Evolutionary conservation across 2,888 invertebrate species (phyloP), one percentile per base, ranked within the genome.

Genomic region (Eumerus sabulonum): DNA sequence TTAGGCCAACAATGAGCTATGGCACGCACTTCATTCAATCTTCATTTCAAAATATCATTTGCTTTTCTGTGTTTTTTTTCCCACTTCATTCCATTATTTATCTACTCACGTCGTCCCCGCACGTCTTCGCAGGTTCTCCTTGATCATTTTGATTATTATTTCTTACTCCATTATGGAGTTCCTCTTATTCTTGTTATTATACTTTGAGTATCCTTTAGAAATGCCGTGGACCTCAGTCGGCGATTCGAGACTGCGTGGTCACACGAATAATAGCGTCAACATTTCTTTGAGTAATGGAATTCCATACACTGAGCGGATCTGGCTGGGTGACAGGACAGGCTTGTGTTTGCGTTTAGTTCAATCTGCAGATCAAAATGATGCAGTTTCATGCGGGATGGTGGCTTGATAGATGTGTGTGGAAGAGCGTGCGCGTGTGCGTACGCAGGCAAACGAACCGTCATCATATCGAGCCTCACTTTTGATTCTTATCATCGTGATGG

Each of bases 11-110:
- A 56, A 57, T 72, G 64, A 72, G 63, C 64, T 57, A 64, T 50
- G 71, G 71, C 71, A 63, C 71, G 71, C 71, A 72, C 71, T 72
- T 57, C 71, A 64, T 72, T 72, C 71, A 72, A 70, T 62, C 62
- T 62, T 54, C 54, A 62, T 70, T 70, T 60, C 27, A 27, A 27
- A 27, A 7, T 27, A 27, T 35, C 36, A 47, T 44, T 14, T 70
- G 40, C 45, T 45, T 60, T 53, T 13, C 47, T 14, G 44, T 53
- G 2, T 27, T 27, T 70, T 47, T n/a, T n/a, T n/a, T n/a, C n/a
- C n/a, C n/a, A n/a, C n/a, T n/a, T n/a, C 53, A 40, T 60, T 68
- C 51, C 44, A 38, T 67, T n/a, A 62, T 36, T 35, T n/a, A 2
- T 12, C 4, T 40, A 11, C n/a, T 40, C n/a, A n/a, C 11, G 5